These are phyloP conservation scores for Dasyprocta punctata DNA, from an alignment of 2,113 vertebrate genomes.

Conservation along the genomic window DNA sequence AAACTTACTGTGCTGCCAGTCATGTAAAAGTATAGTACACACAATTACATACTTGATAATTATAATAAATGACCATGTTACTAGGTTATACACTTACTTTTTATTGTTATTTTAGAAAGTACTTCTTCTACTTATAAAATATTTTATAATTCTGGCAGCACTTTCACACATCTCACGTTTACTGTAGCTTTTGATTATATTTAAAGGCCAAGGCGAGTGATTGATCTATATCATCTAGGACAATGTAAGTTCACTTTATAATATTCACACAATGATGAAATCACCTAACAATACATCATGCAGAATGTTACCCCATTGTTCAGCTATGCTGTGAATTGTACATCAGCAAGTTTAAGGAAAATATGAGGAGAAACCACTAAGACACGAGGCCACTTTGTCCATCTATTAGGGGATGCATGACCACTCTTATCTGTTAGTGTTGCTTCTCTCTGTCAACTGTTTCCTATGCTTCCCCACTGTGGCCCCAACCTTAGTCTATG, in stretches of 20 bases:
- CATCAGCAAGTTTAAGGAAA: background rate
- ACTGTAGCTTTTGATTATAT: background rate
- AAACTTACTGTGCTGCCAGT: background rate
- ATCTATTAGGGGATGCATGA: background rate
- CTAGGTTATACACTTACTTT: background rate
- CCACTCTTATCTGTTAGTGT: background rate
- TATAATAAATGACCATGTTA: background rate
- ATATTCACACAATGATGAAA: background rate
- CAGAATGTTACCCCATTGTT: background rate
- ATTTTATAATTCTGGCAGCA: background rate
- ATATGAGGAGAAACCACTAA: background rate
- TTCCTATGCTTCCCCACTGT: background rate
- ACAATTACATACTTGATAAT: background rate
- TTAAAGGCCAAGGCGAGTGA: background rate
- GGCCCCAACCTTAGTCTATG: background rate
- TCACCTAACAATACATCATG: background rate
- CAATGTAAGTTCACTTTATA: background rate
- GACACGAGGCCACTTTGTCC: background rate
- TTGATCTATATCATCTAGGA: background rate
- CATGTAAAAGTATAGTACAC: background rate
- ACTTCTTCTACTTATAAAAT: background rate
- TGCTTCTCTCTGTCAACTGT: background rate
- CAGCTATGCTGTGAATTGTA: background rate
- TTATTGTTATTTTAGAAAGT: background rate
- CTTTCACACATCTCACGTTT: background rate